Evolutionary conservation across 2,797 vertebrate genomes (phyloP).

Genomic region (Sylvilagus floridanus): DNA sequence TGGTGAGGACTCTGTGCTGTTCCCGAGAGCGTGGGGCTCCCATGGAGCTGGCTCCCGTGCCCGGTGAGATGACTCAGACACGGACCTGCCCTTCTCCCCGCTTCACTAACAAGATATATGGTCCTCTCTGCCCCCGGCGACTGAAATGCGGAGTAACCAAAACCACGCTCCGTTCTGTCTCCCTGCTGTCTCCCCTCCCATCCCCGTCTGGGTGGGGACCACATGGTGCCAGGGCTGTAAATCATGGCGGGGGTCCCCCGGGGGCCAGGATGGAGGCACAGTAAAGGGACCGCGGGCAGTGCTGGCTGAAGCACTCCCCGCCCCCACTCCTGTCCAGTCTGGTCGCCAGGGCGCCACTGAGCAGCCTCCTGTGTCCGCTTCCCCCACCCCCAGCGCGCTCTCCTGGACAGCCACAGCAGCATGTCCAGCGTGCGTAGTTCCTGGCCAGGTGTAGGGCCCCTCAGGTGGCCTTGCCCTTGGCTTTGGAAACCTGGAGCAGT

Average conservation of each 20-base stretch:
- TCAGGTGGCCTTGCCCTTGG: neutral
- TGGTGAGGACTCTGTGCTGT: neutral
- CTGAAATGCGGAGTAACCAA: constrained; percentile 25
- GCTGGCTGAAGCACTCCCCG: neutral
- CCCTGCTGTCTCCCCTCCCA: neutral
- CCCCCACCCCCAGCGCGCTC: neutral
- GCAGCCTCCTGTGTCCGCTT: neutral
- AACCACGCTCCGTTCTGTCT: neutral
- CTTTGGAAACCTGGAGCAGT: neutral
- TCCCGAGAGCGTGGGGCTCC: neutral
- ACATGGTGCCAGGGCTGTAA: neutral
- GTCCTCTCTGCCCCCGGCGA: constrained; percentile 11
- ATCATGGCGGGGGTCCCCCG: neutral
- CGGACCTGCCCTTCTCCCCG: neutral
- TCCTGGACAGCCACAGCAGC: neutral
- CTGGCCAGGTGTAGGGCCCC: neutral
- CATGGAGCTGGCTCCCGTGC: neutral
- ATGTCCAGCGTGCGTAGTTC: neutral
- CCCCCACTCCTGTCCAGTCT: constrained; percentile 10
- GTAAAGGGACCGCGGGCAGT: neutral
- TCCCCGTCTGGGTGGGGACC: neutral
- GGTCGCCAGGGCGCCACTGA: constrained; percentile 21
- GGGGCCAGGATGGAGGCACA: neutral
- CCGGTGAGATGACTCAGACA: neutral
- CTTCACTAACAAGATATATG: neutral